Conservation (phyloP, 2,888 invertebrate species). For the Eupithecia centaureata region DNA sequence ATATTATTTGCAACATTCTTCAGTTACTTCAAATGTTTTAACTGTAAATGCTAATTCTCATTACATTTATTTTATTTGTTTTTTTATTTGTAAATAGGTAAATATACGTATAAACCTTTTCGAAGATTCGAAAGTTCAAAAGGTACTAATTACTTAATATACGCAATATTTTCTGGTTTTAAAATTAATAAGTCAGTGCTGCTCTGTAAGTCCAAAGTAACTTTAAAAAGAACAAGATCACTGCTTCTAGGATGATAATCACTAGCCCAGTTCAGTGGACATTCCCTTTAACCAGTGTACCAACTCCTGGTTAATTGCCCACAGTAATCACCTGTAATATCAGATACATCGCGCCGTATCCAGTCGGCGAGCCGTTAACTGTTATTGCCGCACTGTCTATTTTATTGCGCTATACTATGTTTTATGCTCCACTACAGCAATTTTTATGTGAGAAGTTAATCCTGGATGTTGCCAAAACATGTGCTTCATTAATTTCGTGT, state of each 20-base stretch:
- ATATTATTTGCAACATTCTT: too few relatives aligned
- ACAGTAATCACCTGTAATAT: conserved; percentile 64
- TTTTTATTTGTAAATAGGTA: too few relatives aligned
- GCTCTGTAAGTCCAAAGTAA: background rate
- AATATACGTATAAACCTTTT: too few relatives aligned
- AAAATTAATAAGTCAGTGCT: too few relatives aligned
- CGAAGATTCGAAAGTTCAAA: too few relatives aligned
- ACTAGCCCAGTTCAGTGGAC: background rate
- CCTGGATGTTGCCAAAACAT: conserved; percentile 36
- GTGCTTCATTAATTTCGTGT: conserved; percentile 35
- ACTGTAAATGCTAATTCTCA: too few relatives aligned
- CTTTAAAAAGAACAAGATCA: background rate
- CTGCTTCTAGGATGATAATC: background rate
- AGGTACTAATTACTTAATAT: too few relatives aligned
- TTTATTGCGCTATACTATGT: conserved; percentile 54
- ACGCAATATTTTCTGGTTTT: too few relatives aligned
- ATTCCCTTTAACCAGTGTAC: background rate
- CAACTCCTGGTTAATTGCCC: conserved; percentile 56
- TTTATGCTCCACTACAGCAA: conserved; percentile 47
- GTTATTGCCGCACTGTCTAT: conserved; percentile 57
- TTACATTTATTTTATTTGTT: too few relatives aligned
- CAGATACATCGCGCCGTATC: conserved; percentile 50
- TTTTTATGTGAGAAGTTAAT: conserved; percentile 39
- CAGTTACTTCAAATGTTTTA: too few relatives aligned
- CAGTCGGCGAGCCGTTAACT: conserved; percentile 53